Conservation (phyloP, 2,888 invertebrate species). For the Orchesellides sinensis region DNA sequence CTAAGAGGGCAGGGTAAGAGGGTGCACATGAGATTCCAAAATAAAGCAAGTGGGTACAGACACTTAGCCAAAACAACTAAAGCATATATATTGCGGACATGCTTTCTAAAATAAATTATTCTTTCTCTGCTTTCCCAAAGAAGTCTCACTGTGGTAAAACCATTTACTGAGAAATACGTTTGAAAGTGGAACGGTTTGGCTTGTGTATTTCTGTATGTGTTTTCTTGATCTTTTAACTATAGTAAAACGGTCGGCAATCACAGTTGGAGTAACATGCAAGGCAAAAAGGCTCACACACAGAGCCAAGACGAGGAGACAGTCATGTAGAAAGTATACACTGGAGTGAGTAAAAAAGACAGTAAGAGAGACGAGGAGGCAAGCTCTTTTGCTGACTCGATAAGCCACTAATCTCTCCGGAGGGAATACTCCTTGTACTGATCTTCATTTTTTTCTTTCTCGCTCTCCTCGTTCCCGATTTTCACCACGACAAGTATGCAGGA, state of each 20-base stretch:
- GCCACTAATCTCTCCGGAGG: slow-evolving; percentile 75
- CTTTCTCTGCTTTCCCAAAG: slow-evolving; percentile 7
- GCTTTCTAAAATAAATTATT: slow-evolving; percentile 51
- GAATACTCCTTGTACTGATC: slow-evolving; percentile 70
- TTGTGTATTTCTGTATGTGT: slow-evolving; percentile 11
- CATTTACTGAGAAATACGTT: slow-evolving; percentile 25
- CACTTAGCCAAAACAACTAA: slow-evolving; percentile 51
- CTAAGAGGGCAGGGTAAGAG: slow-evolving; percentile 4
- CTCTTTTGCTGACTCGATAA: slow-evolving; percentile 75
- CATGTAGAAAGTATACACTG: slow-evolving; percentile 8
- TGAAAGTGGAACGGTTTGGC: slow-evolving; percentile 16
- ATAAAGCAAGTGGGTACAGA: slow-evolving; percentile 15
- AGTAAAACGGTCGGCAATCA: slow-evolving; percentile 37
- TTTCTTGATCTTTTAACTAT: slow-evolving; percentile 29
- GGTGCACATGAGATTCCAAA: too few relatives aligned
- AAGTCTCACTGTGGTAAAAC: neutral
- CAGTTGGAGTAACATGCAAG: slow-evolving; percentile 28
- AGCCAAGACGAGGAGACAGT: slow-evolving; percentile 26
- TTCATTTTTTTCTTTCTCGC: slow-evolving; percentile 38
- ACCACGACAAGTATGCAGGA: slow-evolving; percentile 50
- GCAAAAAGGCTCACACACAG: slow-evolving; percentile 6
- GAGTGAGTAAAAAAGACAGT: slow-evolving; percentile 18
- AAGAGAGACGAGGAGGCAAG: slow-evolving; percentile 37
- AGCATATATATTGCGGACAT: slow-evolving; percentile 30
- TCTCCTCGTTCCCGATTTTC: slow-evolving; percentile 47